These are phyloP conservation scores for Elephas maximus DNA, from an alignment of 2,113 vertebrate genomes.

Conservation along the genomic window DNA sequence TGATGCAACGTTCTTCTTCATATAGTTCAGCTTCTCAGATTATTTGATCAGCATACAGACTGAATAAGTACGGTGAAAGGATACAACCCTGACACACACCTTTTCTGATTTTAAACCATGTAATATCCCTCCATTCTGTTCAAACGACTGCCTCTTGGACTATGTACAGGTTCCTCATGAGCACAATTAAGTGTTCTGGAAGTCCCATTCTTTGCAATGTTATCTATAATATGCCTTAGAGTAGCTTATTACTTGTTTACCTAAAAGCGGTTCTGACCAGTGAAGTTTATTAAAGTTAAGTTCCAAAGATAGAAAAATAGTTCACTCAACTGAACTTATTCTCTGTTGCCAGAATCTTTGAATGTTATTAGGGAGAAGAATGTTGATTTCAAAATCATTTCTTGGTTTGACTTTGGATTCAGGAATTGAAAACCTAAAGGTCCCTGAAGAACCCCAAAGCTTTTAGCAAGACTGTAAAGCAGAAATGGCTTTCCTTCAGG, in stretches of 20 bases:
- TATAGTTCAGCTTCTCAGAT: too few species aligned
- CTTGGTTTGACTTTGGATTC: not conserved
- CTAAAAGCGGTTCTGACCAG: not conserved
- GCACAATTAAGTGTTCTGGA: too few species aligned
- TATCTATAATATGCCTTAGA: not conserved
- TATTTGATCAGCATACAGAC: too few species aligned
- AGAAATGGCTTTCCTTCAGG: not conserved
- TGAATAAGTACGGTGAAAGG: too few species aligned
- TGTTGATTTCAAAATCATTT: not conserved
- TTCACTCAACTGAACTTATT: not conserved
- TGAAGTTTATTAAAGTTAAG: constrained; percentile 6
- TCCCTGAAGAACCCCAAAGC: not conserved
- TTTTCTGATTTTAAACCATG: too few species aligned
- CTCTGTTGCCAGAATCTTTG: not conserved
- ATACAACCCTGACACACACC: too few species aligned
- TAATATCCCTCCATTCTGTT: too few species aligned
- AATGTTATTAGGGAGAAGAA: not conserved
- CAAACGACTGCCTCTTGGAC: too few species aligned
- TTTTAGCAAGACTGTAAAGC: not conserved
- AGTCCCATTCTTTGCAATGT: too few species aligned
- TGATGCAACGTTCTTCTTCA: too few species aligned
- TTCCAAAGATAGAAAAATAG: constrained; percentile 22
- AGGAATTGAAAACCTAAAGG: not conserved
- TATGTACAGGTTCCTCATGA: too few species aligned
- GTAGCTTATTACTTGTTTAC: not conserved